Evolutionary conservation across 2,113 vertebrate species (phyloP).

Genomic region (Manacus vitellinus): DNA sequence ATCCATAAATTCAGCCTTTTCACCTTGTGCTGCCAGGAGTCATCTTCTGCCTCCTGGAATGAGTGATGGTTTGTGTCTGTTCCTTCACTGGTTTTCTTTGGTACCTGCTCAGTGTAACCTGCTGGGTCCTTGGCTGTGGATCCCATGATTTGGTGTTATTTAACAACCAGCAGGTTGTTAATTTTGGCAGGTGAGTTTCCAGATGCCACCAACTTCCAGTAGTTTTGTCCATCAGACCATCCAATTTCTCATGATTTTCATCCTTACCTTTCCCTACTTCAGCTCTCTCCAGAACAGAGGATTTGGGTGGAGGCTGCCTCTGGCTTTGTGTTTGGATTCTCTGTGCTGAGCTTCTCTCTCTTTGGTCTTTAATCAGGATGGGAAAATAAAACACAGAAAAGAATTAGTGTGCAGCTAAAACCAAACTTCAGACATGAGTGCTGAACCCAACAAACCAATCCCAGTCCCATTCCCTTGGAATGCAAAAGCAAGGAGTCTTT

Average conservation of each 20-base stretch:
- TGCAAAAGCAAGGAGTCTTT: neutral
- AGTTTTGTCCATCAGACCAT: neutral
- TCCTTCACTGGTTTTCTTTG: neutral
- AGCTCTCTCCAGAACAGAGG: neutral
- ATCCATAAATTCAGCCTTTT: neutral
- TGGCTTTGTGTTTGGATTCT: neutral
- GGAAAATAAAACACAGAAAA: neutral
- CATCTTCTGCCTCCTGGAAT: neutral
- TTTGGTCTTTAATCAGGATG: neutral
- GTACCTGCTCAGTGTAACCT: neutral
- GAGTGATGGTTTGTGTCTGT: neutral
- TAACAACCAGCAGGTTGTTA: neutral
- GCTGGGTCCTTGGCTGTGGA: neutral
- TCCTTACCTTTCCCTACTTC: slow-evolving; percentile 41
- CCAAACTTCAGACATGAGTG: neutral
- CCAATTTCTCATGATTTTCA: neutral
- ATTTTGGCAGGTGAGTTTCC: neutral
- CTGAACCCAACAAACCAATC: neutral
- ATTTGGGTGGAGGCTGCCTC: neutral
- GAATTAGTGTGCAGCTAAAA: neutral
- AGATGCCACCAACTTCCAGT: too few species aligned
- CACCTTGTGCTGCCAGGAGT: neutral
- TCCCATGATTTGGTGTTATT: neutral
- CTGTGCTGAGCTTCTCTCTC: neutral
- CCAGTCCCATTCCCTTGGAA: neutral